Evolutionary conservation across 1,140 invertebrate genomes (phyloP).

Genomic region (Neotoxoptera formosana): DNA sequence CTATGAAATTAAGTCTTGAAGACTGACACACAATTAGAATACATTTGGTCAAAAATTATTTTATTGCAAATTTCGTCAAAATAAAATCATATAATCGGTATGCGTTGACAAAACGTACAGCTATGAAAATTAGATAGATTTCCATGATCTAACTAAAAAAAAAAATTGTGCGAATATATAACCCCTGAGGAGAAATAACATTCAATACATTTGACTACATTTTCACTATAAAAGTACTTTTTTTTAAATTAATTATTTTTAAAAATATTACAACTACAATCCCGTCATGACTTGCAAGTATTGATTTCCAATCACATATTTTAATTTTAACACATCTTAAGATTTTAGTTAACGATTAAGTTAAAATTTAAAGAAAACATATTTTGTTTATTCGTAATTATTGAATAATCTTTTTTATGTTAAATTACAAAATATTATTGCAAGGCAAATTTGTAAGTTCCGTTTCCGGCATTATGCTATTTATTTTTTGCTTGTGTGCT

Average conservation of each 20-base stretch:
- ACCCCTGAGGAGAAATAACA: not conserved
- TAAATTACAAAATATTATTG: not conserved
- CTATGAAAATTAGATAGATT: not conserved
- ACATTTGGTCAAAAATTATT: not conserved
- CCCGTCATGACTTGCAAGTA: too few species aligned
- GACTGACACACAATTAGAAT: not conserved
- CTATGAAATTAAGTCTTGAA: not conserved
- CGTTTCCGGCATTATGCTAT: constrained; percentile 15
- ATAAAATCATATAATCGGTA: not conserved
- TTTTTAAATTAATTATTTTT: not conserved
- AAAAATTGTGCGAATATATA: not conserved
- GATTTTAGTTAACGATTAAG: not conserved
- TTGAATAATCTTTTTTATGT: not conserved
- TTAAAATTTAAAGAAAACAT: not conserved
- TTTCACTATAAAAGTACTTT: not conserved
- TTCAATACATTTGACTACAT: not conserved
- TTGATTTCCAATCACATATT: too few species aligned
- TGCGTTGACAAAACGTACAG: not conserved
- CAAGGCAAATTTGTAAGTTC: not conserved
- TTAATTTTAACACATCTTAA: too few species aligned
- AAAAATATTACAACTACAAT: too few species aligned
- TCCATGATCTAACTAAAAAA: not conserved
- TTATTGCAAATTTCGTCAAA: not conserved
- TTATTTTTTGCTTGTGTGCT: not conserved
- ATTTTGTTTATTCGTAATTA: not conserved